Percentiles rank a stretch among this genome's conserved stretches.
Evolutionary conservation across 2,113 vertebrate species (phyloP).

Genomic region (Alethe castanea): DNA sequence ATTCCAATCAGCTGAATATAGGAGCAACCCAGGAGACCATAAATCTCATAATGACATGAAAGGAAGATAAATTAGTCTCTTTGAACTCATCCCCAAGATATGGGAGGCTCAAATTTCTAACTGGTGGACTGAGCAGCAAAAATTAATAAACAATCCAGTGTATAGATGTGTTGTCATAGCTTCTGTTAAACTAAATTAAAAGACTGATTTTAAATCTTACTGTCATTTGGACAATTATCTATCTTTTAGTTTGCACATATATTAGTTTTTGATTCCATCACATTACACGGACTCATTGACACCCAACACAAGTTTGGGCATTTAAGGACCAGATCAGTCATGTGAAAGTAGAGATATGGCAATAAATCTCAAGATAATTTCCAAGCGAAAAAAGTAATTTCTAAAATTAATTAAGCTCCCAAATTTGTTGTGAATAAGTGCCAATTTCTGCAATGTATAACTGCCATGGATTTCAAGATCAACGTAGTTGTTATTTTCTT

Average conservation of each 20-base stretch:
- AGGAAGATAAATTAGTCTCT: slow-evolving; percentile 30
- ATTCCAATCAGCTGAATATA: slow-evolving; percentile 8
- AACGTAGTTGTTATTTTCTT: neutral
- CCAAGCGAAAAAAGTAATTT: neutral
- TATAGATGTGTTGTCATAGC: neutral
- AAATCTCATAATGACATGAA: slow-evolving; percentile 13
- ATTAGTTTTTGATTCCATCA: neutral
- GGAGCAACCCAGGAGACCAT: neutral
- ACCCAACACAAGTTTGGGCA: neutral
- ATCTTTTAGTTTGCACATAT: neutral
- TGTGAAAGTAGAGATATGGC: neutral
- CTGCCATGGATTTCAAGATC: neutral
- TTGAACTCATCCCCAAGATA: neutral
- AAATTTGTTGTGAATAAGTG: neutral
- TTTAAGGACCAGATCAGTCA: neutral
- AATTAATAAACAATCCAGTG: neutral
- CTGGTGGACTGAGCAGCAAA: neutral
- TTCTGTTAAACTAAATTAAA: neutral
- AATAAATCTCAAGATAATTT: neutral
- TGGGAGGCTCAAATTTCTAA: neutral
- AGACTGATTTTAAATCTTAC: neutral
- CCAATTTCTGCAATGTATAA: neutral
- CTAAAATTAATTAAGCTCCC: neutral
- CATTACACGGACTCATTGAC: neutral
- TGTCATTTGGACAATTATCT: neutral